Percentiles rank a stretch among this genome's conserved stretches.
Evolutionary conservation across 1,140 invertebrate species (phyloP).

Genomic region (Mercenaria mercenaria): DNA sequence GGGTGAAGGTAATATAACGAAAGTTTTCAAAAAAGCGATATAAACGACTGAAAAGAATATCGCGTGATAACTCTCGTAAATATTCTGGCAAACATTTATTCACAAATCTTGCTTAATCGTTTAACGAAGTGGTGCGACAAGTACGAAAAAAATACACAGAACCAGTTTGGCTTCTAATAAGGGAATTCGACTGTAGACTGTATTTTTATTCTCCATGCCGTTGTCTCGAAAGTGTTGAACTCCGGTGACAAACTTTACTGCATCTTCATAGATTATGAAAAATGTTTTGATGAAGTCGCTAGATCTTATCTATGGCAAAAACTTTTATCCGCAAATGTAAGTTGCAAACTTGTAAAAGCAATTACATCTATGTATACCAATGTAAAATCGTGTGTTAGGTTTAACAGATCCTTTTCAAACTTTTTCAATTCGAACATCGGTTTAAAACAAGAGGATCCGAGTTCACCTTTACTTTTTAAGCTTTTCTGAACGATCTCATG

Average conservation of each 20-base stretch:
- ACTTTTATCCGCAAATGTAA: background rate
- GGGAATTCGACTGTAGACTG: background rate
- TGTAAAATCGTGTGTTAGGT: too few species aligned
- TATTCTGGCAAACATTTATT: background rate
- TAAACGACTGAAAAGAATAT: background rate
- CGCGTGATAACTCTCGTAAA: background rate
- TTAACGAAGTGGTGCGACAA: too few species aligned
- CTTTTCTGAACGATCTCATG: background rate
- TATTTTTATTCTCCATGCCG: background rate
- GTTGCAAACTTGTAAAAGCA: background rate
- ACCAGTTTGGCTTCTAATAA: background rate
- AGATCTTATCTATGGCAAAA: background rate
- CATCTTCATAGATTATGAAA: too few species aligned
- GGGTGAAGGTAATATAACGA: background rate
- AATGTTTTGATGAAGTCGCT: background rate
- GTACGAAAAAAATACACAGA: too few species aligned
- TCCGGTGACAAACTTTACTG: too few species aligned
- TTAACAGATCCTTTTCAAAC: background rate
- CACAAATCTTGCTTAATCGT: too few species aligned
- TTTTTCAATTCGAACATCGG: background rate
- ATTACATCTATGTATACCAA: too few species aligned
- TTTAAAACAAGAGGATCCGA: background rate
- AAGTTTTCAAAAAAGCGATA: background rate
- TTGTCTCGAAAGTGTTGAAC: background rate
- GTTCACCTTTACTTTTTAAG: background rate